Base-by-base conservation (phyloP, 2,888 invertebrate species). In the Leucophenga montana region DNA sequence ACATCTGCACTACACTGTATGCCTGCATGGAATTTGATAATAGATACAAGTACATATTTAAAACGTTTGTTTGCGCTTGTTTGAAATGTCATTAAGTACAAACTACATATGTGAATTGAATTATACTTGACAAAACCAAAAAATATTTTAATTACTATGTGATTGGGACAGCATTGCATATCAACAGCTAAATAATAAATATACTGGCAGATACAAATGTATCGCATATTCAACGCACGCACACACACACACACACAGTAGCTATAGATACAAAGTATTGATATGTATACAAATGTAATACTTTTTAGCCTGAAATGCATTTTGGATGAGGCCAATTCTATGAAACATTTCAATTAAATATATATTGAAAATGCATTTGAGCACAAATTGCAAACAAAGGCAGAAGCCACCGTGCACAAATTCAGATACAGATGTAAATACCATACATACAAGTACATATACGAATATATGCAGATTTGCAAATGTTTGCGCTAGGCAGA, bases 141-240 rank as follows among this genome's bases (percentile, higher is more conserved):
- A 64, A 64, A 75, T 73, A 75, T 76, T 79, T 84, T 80, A 83
- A 82, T 82, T 82, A 79, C 74, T 64, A 39, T 33, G 48, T 50
- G 1, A 50, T 6, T 50, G 16, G 50, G 9, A n/a, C 50, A 50
- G 18, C 11, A 39, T 5, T 39, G 3, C 11, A 39, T 39, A 39
- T 39, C 39, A 39, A 39, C 39, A 39, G 11, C 39, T 11, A 39
- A 8, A 39, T 39, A 39, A 39, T 39, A 39, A 39, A 39, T 39
- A 11, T 39, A 39, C 39, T 39, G 1, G 9, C 39, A 39, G 39
- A 39, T 39, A 39, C 39, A 39, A 8, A 33, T 33, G 8, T n/a
- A n/a, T n/a, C 33, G 8, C 3, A 33, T 33, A 48, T n/a, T 48
- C 6, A 48, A 48, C 3, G 14, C 16, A 48, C 4, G n/a, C n/a